Evolutionary conservation across 2,113 vertebrate species (phyloP).

Genomic region (Pedionomus torquatus): DNA sequence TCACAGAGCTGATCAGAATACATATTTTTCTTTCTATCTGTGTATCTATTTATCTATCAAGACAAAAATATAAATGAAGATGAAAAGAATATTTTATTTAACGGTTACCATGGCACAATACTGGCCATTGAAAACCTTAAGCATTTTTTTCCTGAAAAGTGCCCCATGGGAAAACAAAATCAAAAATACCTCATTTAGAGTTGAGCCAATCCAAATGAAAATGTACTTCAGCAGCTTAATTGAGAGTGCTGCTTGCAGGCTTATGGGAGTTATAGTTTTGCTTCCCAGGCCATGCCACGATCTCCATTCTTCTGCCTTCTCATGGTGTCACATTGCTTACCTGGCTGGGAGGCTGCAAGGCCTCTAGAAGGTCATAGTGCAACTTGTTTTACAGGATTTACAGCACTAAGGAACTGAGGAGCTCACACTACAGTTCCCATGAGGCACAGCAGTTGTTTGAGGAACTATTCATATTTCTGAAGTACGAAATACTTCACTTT

Average conservation of each 20-base stretch:
- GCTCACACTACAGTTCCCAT: background rate
- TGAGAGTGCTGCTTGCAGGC: background rate
- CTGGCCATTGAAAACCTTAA: background rate
- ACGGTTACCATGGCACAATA: background rate
- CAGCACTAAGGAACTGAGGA: background rate
- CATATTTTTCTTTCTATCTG: too few species aligned
- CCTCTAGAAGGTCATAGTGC: background rate
- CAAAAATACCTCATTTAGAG: background rate
- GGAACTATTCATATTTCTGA: background rate
- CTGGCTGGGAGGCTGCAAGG: rapidly evolving
- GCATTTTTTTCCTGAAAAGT: background rate
- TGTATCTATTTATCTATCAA: background rate
- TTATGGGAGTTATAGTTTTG: background rate
- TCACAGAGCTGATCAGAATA: background rate
- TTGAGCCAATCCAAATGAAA: background rate
- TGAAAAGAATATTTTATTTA: background rate
- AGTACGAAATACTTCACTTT: background rate
- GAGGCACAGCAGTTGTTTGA: background rate
- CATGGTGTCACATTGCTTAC: rapidly evolving
- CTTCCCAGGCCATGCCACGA: background rate
- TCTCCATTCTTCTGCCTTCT: background rate
- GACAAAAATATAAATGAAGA: background rate
- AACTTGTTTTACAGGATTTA: background rate
- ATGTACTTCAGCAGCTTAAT: background rate
- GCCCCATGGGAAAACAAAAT: background rate